phyloP scores from a whole-genome alignment of 2,888 invertebrate genomes.

The Tanypteryx hageni region DNA sequence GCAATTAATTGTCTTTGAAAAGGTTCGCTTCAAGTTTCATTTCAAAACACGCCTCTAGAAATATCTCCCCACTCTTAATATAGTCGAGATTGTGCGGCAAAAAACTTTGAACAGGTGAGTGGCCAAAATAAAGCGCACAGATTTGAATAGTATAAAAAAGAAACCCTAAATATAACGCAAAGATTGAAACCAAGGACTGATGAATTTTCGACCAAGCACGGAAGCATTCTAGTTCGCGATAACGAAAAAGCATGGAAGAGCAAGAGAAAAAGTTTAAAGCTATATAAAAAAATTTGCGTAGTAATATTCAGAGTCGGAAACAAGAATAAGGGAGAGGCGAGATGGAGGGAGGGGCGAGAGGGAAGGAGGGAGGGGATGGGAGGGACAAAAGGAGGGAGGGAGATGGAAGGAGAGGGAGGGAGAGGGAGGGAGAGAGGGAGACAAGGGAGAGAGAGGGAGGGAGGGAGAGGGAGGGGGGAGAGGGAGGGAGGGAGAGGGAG shows the following conservation, averaged over 20 bases:
- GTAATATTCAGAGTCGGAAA: background rate
- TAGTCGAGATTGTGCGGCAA: slow-evolving; percentile 41
- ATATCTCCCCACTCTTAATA: slow-evolving; percentile 56
- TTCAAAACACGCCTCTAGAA: background rate
- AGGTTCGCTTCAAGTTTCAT: background rate
- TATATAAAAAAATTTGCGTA: background rate
- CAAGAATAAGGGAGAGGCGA: background rate
- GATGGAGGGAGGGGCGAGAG: background rate
- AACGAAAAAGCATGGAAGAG: background rate
- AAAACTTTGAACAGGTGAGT: slow-evolving; percentile 53
- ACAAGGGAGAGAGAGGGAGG: background rate
- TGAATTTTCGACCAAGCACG: no score
- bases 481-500: background rate
- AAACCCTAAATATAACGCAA: slow-evolving; percentile 21
- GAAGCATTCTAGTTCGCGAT: no score
- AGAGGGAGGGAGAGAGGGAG: background rate
- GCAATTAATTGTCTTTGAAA: background rate
- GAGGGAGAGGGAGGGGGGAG: background rate
- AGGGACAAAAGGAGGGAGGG: background rate
- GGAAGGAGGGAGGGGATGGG: background rate
- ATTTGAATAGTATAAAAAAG: slow-evolving; percentile 23
- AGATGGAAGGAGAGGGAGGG: background rate
- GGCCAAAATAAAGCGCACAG: slow-evolving; percentile 41
- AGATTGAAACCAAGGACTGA: background rate
- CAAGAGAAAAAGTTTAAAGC: background rate